Evolutionary conservation across 2,797 vertebrate genomes (phyloP).

Genomic region (Acestrorhynchus altus): DNA sequence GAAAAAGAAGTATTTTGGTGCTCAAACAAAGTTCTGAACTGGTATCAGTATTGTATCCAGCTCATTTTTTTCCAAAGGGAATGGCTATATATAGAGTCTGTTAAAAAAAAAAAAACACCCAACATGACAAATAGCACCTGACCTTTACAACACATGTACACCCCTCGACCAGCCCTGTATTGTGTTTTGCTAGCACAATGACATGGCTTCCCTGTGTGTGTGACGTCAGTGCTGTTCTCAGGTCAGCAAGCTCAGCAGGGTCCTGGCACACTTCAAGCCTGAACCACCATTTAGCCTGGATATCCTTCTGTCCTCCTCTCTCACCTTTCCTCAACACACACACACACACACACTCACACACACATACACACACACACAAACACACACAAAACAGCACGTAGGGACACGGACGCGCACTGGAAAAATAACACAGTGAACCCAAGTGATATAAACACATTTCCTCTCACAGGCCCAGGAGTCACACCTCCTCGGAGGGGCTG

Average conservation of each 20-base stretch:
- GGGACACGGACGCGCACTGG: conserved; percentile 67
- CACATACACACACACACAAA: conserved; percentile 61
- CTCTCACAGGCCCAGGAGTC: conserved; percentile 61
- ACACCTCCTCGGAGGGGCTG: conserved; percentile 23
- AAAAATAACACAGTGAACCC: conserved; percentile 73
- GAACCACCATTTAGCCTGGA: conserved; percentile 70
- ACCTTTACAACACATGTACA: conserved; percentile 55
- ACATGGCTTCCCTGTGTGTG: conserved; percentile 47
- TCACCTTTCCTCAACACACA: conserved; percentile 48
- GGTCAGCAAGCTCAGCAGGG: conserved; percentile 66
- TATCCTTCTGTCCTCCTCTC: conserved; percentile 70
- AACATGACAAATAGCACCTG: conserved; percentile 54
- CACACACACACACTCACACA: conserved; percentile 62
- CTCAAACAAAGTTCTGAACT: not conserved
- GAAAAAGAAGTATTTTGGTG: not conserved
- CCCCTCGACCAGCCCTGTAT: conserved; percentile 48
- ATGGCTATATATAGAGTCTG: conserved; percentile 45
- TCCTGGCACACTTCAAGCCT: conserved; percentile 52
- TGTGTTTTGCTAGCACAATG: conserved; percentile 50
- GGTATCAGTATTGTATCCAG: conserved; percentile 10
- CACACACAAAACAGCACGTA: conserved; percentile 76
- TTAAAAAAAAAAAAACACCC: conserved; percentile 41
- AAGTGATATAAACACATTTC: conserved; percentile 83
- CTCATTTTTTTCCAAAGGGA: not conserved
- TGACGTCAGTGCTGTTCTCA: conserved; percentile 51